Evolutionary conservation across 2,113 vertebrate genomes (phyloP).

Genomic region (Macaca nemestrina): DNA sequence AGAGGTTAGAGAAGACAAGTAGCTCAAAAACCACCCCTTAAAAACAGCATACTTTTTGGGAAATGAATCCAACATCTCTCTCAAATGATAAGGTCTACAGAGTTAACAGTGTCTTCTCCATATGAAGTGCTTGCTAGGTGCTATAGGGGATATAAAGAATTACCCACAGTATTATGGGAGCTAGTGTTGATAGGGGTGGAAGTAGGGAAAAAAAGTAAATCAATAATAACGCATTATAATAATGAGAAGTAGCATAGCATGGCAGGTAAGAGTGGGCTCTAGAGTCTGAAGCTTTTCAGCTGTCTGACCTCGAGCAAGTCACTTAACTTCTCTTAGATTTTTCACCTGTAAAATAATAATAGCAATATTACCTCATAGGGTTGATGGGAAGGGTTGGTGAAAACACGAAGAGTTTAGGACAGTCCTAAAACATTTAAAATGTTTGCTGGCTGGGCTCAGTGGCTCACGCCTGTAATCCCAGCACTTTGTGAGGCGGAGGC

Average conservation of each 20-base stretch:
- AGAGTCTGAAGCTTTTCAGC: background rate
- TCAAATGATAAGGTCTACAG: background rate
- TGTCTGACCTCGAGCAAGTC: slow-evolving; percentile 11
- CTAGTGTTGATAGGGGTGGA: background rate
- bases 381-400: background rate
- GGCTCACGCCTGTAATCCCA: no score
- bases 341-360: slow-evolving; percentile 24
- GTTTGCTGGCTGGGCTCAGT: background rate
- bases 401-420: background rate
- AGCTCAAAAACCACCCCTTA: background rate
- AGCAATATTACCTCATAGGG: background rate
- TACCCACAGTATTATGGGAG: background rate
- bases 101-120: background rate
- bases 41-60: background rate
- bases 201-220: background rate
- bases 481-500: no score
- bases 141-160: background rate
- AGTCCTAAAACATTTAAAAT: background rate
- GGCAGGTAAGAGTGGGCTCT: background rate
- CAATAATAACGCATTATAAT: background rate
- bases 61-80: background rate
- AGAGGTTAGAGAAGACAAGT: background rate
- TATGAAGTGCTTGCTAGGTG: background rate
- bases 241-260: background rate
- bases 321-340: slow-evolving; percentile 42